Conservation (phyloP, 2,113 vertebrate species). For the Cyprinodon brontotheroides region DNA sequence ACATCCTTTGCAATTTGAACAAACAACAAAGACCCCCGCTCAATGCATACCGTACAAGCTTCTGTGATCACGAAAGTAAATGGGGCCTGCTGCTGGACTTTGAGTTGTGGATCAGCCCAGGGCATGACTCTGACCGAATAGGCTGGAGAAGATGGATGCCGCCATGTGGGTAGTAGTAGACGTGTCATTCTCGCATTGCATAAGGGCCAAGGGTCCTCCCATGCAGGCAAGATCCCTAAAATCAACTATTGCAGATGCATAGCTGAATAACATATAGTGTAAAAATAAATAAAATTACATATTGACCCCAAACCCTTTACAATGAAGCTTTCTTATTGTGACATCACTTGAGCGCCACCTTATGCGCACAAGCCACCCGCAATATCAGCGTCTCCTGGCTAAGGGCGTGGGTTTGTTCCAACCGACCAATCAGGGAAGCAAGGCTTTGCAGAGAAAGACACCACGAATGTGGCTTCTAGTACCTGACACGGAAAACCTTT, state of each 20-base stretch:
- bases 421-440: conserved; percentile 76
- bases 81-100: conserved; percentile 63
- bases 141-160: conserved; percentile 71
- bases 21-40: not conserved
- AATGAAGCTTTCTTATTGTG: conserved; percentile 31
- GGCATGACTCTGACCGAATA: conserved; percentile 51
- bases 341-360: conserved; percentile 60
- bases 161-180: conserved; percentile 56
- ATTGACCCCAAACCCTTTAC: conserved; percentile 67
- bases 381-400: conserved; percentile 58
- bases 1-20: not conserved
- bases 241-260: conserved; percentile 22
- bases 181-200: conserved; percentile 70
- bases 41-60: not conserved
- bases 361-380: conserved; percentile 62
- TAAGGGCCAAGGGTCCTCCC: conserved; percentile 27
- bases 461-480: conserved; percentile 75
- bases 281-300: conserved; percentile 49
- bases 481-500: conserved; percentile 77
- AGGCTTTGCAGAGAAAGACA: conserved; percentile 68
- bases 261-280: conserved; percentile 50
- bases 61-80: conserved; percentile 16
- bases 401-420: conserved; percentile 60
- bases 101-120: conserved; percentile 47
- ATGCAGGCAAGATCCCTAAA: not conserved